These are phyloP conservation scores for Trichonephila clavata DNA, from an alignment of 1,140 invertebrate species.

Conservation along the genomic window DNA sequence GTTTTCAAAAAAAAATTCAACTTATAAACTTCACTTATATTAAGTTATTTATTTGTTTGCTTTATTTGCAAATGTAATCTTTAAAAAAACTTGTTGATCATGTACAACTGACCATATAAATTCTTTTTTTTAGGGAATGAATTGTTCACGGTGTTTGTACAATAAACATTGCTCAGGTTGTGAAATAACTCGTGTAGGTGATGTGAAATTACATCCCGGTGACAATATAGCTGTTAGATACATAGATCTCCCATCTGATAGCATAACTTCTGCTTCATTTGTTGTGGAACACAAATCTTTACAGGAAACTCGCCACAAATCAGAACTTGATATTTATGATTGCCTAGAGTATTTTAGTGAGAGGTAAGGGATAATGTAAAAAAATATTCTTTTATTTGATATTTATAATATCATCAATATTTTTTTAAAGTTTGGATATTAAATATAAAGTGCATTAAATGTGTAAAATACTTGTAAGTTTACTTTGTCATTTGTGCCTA, in stretches of 20 bases:
- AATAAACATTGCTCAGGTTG: conserved; percentile 85
- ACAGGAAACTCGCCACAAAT: conserved; percentile 62
- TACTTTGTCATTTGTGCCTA: too few species aligned
- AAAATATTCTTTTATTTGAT: neutral
- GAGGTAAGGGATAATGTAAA: neutral
- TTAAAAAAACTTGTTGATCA: too few species aligned
- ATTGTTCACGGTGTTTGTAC: conserved; percentile 86
- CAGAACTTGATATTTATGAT: conserved; percentile 71
- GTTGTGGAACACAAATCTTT: conserved; percentile 78
- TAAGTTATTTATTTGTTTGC: too few species aligned
- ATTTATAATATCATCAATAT: neutral
- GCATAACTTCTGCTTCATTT: conserved; percentile 34
- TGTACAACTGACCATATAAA: neutral
- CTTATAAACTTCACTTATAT: too few species aligned
- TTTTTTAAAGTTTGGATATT: too few species aligned
- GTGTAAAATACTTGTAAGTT: too few species aligned
- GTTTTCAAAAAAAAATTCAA: neutral
- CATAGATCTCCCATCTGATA: conserved; percentile 77
- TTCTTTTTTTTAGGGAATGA: conserved; percentile 83
- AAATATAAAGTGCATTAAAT: too few species aligned
- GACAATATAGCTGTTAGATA: conserved; percentile 85
- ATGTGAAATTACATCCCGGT: conserved; percentile 82
- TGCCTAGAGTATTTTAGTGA: conserved; percentile 73
- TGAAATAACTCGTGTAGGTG: conserved; percentile 82
- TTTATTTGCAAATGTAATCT: too few species aligned